A percentile compares a stretch with the other conserved stretches of the same genome.
phyloP scores from a whole-genome alignment of 2,797 vertebrate species.

The Scyliorhinus canicula region DNA sequence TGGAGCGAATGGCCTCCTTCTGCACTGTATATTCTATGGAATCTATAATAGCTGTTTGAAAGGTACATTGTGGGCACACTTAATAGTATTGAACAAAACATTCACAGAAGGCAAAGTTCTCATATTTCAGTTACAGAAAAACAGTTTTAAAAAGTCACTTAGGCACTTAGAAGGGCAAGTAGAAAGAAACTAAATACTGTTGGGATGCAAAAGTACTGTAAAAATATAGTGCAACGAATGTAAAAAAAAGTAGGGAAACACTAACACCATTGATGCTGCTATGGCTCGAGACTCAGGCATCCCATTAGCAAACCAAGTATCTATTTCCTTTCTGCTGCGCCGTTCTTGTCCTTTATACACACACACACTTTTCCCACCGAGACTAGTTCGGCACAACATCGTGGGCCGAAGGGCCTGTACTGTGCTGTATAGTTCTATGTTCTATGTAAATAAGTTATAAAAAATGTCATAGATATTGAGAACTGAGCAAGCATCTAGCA shows the following conservation, averaged over 20 bases:
- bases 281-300: background rate
- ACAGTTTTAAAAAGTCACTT: background rate
- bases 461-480: background rate
- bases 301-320: background rate
- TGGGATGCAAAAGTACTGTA: background rate
- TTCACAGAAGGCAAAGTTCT: background rate
- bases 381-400: no score
- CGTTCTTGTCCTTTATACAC: no score
- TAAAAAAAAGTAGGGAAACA: background rate
- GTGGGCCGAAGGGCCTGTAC: no score
- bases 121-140: background rate
- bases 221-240: background rate
- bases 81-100: background rate
- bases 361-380: no score
- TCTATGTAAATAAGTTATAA: background rate
- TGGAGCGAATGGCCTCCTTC: no score
- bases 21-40: no score
- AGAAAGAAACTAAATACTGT: background rate
- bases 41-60: background rate
- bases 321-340: no score
- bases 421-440: no score
- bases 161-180: background rate
- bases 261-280: no score
- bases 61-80: background rate
- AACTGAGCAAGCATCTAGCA: background rate